Evolutionary conservation across 2,113 vertebrate species (phyloP).

Genomic region (Gallinago paraguaiae): DNA sequence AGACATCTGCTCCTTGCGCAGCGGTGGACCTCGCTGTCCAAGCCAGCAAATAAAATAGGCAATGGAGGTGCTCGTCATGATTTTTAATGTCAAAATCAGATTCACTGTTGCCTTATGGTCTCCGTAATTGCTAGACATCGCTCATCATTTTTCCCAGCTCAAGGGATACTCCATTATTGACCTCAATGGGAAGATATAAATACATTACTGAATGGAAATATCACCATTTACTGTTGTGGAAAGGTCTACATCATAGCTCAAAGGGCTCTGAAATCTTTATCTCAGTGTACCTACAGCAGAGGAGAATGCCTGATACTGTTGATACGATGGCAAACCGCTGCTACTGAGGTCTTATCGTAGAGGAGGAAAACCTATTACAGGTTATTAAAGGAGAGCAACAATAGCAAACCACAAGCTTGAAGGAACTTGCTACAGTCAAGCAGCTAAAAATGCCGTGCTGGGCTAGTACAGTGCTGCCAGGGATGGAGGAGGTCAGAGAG

Average conservation of each 20-base stretch:
- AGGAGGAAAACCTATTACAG: conserved; percentile 9
- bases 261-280: conserved; percentile 23
- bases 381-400: conserved; percentile 16
- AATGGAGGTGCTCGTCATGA: not conserved
- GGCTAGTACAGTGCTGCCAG: not conserved
- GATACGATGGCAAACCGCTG: not conserved
- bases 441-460: accelerated
- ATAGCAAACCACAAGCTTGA: not conserved
- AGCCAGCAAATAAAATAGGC: not conserved
- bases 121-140: conserved; percentile 50
- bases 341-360: not conserved
- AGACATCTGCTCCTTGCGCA: not conserved
- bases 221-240: conserved; percentile 5
- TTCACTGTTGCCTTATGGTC: conserved; percentile 39
- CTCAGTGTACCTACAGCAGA: not conserved
- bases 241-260: conserved; percentile 24
- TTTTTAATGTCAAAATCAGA: conserved; percentile 52
- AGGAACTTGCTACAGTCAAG: not conserved
- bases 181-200: conserved; percentile 47
- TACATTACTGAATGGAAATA: conserved; percentile 42
- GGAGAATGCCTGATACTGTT: not conserved
- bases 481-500: not conserved
- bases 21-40: not conserved
- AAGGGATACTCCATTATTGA: conserved; percentile 51
- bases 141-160: conserved; percentile 54